Evolutionary conservation across 1,140 invertebrate genomes (phyloP).

Genomic region (Gonatopus flavifemur): DNA sequence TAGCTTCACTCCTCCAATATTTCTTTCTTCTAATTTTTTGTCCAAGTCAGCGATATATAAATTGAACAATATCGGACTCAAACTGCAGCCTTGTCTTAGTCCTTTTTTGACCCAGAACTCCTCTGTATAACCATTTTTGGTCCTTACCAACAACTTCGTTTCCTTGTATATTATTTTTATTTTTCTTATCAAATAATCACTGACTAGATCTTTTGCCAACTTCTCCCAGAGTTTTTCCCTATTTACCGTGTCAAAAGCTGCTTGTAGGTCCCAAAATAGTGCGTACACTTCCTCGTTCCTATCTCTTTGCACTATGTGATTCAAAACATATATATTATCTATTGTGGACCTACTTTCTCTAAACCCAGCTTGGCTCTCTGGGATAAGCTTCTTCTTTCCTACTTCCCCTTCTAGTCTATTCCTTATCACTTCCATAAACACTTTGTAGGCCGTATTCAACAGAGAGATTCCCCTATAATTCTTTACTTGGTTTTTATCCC

Average conservation of each 20-base stretch:
- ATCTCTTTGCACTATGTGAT: too few relatives aligned
- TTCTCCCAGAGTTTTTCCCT: not conserved
- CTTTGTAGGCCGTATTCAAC: not conserved
- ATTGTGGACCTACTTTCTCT: not conserved
- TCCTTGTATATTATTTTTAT: not conserved
- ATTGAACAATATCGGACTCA: not conserved
- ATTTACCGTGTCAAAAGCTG: too few relatives aligned
- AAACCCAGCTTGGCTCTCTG: not conserved
- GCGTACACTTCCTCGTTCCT: too few relatives aligned
- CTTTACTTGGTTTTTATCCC: not conserved
- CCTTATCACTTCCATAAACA: not conserved
- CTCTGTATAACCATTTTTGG: too few relatives aligned
- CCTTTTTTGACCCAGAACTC: too few relatives aligned
- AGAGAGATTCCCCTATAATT: slow-evolving; percentile 1
- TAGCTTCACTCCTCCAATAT: too few relatives aligned
- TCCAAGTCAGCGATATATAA: not conserved
- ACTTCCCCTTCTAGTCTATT: not conserved
- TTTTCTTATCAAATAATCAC: not conserved
- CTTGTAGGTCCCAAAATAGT: too few relatives aligned
- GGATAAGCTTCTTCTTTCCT: not conserved
- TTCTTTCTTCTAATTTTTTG: too few relatives aligned
- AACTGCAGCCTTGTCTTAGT: not conserved
- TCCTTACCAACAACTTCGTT: not conserved
- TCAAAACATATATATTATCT: not conserved
- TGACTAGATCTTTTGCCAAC: not conserved